Conservation (phyloP, 2,888 invertebrate genomes). For the Dendrolimus pini region DNA sequence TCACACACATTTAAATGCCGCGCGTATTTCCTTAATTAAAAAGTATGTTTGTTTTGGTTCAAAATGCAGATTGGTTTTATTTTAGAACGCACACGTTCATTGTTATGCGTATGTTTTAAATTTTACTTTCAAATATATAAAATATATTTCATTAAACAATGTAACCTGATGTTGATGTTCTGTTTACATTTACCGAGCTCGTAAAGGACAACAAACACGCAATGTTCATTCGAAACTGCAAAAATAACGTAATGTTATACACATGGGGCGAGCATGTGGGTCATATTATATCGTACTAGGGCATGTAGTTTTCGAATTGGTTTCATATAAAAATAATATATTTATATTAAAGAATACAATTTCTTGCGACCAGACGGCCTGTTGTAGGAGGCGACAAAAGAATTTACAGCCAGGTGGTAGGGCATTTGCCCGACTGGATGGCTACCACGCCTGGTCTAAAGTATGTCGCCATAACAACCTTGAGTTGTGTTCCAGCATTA, state of each 20-base stretch:
- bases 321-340: no score
- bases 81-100: not conserved
- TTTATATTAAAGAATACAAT: no score
- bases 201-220: constrained; percentile 23
- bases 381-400: no score
- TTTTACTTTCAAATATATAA: not conserved
- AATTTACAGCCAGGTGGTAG: no score
- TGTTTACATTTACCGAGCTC: constrained; percentile 16
- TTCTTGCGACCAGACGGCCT: no score
- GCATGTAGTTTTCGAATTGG: no score
- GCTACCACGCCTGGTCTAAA: no score
- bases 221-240: constrained; percentile 30
- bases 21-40: not conserved
- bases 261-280: constrained; percentile 13
- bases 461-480: no score
- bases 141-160: not conserved
- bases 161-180: constrained; percentile 6
- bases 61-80: not conserved
- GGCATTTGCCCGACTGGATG: no score
- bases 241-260: constrained; percentile 31
- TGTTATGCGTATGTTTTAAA: not conserved
- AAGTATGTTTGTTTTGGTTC: not conserved
- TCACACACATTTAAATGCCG: no score
- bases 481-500: no score
- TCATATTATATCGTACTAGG: constrained; percentile 11